Evolutionary conservation across 2,888 invertebrate genomes (phyloP), one percentile per base, ranked within the genome.

Genomic region (Caradrina kadenii): DNA sequence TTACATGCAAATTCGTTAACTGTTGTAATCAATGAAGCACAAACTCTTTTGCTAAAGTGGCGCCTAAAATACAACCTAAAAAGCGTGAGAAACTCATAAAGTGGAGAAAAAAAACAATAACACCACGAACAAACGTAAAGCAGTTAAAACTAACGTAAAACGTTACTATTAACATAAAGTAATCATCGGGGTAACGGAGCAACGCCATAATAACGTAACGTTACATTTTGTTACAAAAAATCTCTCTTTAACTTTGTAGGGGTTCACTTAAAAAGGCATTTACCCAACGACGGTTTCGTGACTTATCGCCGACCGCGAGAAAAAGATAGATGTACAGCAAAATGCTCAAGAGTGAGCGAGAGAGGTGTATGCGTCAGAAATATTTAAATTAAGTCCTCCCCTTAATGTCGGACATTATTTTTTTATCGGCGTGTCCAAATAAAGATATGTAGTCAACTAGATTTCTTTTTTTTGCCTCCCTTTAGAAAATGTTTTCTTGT

Each of bases 341-440:
- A 59, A 11, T 5, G 2, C 2, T 0, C 0, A 31, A 67, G 87
- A 50, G 63, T 13, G 76, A 92, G 73, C 63, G 86, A 80, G 93
- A 91, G 48, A 69, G 81, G 31, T 59, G 68, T 73, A 82, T 85
- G 83, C 87, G 86, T 82, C 90, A 91, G 89, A 92, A 94, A 94
- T 94, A 95, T 95, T 95, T 94, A 95, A 95, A 95, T 95, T 94
- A 94, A 94, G 93, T 91, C 90, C 91, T 92, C 88, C 88, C 91
- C 90, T 91, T 94, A 94, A 95, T 94, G 94, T 94, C 65, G 85
- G 89, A 93, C 94, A 94, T 95, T 95, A 95, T 95, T 94, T 95
- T 95, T 95, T 95, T 95, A 95, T 95, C 94, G 93, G 90, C 87
- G 73, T 85, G 83, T 87, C 90, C 90, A 92, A 94, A 93, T 93